Base-by-base conservation (phyloP, 2,888 invertebrate genomes). In the Diplolepis rosae region DNA sequence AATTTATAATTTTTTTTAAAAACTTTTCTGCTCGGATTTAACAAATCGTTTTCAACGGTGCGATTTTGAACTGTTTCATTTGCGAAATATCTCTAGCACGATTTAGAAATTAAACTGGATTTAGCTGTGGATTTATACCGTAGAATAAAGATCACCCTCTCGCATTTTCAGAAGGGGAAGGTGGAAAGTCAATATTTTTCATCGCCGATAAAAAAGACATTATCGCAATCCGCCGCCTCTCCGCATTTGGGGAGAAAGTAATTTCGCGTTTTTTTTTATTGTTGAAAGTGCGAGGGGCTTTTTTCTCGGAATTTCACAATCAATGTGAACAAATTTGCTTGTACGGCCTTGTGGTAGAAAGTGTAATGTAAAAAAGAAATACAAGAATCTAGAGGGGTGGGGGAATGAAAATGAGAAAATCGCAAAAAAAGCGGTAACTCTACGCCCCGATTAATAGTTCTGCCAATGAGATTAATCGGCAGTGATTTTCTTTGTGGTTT, bases 401-500 rank as follows among this genome's bases (percentile, higher is more conserved):
- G 24, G 3, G 1, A 35, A 35, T 66, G 52, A 18, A 45, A 42
- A 54, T 5, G 18, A n/a, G 50, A n/a, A 65, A 72, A 52, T 42
- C 45, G 56, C 11, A 18, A 13, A 13, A 32, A 67, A 32, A 68
- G 27, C 7, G 30, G 68, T 66, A 52, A 54, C 18, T 90, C 89
- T 88, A 85, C 88, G 90, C 90, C 90, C 89, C 90, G 90, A 91
- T 91, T 90, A 91, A 91, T 90, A 90, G 74, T 75, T 77, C 71
- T 69, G 75, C 75, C 82, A 79, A 82, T 82, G 72, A 78, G 81
- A 84, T 83, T 83, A 84, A 84, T 91, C 90, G 85, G 82, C 84
- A 83, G 86, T 86, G 87, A 89, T 86, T 86, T 89, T 89, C 88
- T 88, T 88, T 89, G 90, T 90, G 90, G 89, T 90, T 89, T 85